phyloP scores from a whole-genome alignment of 1,140 invertebrate species.

The Cryptotermes secundus region DNA sequence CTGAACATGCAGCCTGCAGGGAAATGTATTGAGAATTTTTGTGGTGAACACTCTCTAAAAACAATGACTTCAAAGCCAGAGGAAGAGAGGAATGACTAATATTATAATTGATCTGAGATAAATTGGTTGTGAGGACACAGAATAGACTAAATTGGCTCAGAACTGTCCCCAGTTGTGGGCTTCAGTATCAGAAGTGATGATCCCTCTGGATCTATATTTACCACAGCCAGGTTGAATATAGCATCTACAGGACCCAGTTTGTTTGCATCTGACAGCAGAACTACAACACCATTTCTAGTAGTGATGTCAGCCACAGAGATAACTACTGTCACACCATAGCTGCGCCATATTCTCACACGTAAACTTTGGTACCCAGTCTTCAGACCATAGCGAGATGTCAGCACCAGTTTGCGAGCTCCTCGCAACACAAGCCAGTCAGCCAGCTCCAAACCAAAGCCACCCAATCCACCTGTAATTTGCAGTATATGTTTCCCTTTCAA shows the following conservation, averaged over 20 bases:
- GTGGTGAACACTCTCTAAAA: too few relatives aligned
- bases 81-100: too few relatives aligned
- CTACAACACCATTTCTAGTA: slow-evolving; percentile 51
- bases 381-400: slow-evolving; percentile 61
- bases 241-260: slow-evolving; percentile 65
- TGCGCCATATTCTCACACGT: slow-evolving; percentile 52
- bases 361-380: slow-evolving; percentile 57
- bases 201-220: slow-evolving; percentile 38
- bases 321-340: slow-evolving; percentile 52
- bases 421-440: slow-evolving; percentile 60
- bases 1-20: too few relatives aligned
- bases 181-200: too few relatives aligned
- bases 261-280: slow-evolving; percentile 58
- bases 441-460: slow-evolving; percentile 65
- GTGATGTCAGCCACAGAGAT: slow-evolving; percentile 52
- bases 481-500: background rate
- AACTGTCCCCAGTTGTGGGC: too few relatives aligned
- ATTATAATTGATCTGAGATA: too few relatives aligned
- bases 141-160: too few relatives aligned
- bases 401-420: slow-evolving; percentile 57
- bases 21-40: too few relatives aligned
- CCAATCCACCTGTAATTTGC: slow-evolving; percentile 60
- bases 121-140: too few relatives aligned
- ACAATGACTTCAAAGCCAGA: too few relatives aligned
- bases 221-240: slow-evolving; percentile 78